phyloP scores from a whole-genome alignment of 2,113 vertebrate genomes.

The Catharus bicknelli region DNA sequence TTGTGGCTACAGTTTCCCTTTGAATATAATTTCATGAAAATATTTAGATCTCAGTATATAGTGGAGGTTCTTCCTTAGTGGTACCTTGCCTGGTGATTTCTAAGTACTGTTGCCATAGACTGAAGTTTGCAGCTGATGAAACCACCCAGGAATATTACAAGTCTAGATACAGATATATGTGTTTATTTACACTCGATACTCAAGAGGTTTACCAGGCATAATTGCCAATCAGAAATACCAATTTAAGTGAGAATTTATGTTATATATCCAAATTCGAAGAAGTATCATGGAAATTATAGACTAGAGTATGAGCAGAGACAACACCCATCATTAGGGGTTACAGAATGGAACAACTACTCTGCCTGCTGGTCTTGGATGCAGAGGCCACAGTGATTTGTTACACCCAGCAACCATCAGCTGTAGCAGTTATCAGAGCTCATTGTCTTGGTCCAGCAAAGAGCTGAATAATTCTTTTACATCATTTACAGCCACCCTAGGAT shows the following conservation, averaged over 20 bases:
- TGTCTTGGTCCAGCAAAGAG: not conserved
- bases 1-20: not conserved
- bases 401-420: not conserved
- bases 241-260: not conserved
- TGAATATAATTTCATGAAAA: not conserved
- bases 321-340: not conserved
- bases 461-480: not conserved
- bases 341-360: not conserved
- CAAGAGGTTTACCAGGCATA: not conserved
- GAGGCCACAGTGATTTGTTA: not conserved
- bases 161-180: not conserved
- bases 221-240: not conserved
- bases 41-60: not conserved
- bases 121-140: slow-evolving; percentile 4
- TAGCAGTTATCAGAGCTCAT: not conserved
- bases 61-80: not conserved
- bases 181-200: not conserved
- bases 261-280: not conserved
- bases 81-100: not conserved
- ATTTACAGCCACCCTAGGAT: not conserved
- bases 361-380: not conserved
- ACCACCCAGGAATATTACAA: not conserved
- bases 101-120: not conserved
- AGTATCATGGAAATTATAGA: not conserved
- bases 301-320: not conserved